Evolutionary conservation across 2,888 invertebrate genomes (phyloP).

Genomic region (Perizoma affinitatum): DNA sequence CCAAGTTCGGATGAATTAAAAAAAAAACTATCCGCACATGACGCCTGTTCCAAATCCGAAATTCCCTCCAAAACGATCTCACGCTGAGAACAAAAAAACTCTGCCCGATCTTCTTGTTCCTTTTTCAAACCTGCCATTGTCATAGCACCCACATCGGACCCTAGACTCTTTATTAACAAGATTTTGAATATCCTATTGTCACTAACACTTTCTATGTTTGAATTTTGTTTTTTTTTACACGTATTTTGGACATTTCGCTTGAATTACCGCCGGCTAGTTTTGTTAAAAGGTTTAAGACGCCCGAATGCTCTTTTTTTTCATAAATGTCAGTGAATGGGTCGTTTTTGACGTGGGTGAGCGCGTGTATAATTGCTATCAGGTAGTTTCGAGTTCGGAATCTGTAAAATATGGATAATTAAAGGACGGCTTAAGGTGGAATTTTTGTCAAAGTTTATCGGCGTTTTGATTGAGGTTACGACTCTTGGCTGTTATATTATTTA

Average conservation of each 20-base stretch:
- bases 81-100: slow-evolving; percentile 74
- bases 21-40: slow-evolving; percentile 68
- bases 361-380: slow-evolving; percentile 82
- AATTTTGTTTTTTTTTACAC: slow-evolving; percentile 69
- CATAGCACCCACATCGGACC: slow-evolving; percentile 56
- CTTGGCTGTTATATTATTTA: slow-evolving; percentile 48
- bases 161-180: slow-evolving; percentile 82
- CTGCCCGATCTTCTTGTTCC: slow-evolving; percentile 69
- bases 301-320: slow-evolving; percentile 70
- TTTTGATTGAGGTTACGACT: slow-evolving; percentile 83
- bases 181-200: slow-evolving; percentile 83
- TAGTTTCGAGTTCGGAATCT: slow-evolving; percentile 72
- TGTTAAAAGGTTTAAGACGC: slow-evolving; percentile 78
- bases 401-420: slow-evolving; percentile 84
- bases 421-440: slow-evolving; percentile 81
- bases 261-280: slow-evolving; percentile 82
- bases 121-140: slow-evolving; percentile 61
- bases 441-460: slow-evolving; percentile 82
- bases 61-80: slow-evolving; percentile 80
- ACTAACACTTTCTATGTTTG: slow-evolving; percentile 82
- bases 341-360: slow-evolving; percentile 81
- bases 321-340: slow-evolving; percentile 73
- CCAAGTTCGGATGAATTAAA: slow-evolving; percentile 48
- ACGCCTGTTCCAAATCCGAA: slow-evolving; percentile 76
- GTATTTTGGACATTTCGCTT: slow-evolving; percentile 83